Evolutionary conservation across 2,888 invertebrate genomes (phyloP).

Genomic region (Iphiclides podalirius): DNA sequence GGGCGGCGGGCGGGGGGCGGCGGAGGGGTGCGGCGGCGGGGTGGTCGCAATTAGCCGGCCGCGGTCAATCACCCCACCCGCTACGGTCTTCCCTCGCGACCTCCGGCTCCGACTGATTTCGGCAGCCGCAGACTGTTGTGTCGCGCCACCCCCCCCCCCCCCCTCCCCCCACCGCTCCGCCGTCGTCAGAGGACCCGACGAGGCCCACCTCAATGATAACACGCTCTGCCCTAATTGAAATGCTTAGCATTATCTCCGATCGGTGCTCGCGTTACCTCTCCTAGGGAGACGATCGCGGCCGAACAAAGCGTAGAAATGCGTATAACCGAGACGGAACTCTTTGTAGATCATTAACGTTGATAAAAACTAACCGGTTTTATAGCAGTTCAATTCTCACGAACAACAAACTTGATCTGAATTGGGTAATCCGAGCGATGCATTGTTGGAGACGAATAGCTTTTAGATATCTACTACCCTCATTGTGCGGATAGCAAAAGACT

Average conservation of each 20-base stretch:
- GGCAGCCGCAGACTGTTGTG: conserved; percentile 4
- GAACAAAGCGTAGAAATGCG: neutral
- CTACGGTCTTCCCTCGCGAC: conserved; percentile 33
- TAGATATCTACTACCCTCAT: neutral
- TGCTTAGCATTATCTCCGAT: neutral
- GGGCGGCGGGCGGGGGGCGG: conserved; percentile 27
- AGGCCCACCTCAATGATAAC: neutral
- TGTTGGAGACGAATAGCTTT: neutral
- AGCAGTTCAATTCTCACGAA: neutral
- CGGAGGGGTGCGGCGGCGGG: conserved; percentile 33
- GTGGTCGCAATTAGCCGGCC: conserved; percentile 63
- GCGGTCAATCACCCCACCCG: conserved; percentile 62
- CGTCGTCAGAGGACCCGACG: too few relatives aligned
- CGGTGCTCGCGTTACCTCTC: neutral
- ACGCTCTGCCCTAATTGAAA: neutral
- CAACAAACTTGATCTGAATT: neutral
- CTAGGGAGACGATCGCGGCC: neutral
- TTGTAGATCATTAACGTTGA: neutral
- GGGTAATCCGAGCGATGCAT: neutral
- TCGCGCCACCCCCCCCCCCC: neutral
- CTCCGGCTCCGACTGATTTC: conserved; percentile 31
- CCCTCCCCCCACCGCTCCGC: neutral
- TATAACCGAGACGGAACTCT: neutral
- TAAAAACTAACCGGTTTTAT: neutral
- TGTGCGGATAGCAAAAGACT: too few relatives aligned